These are phyloP conservation scores for Xyrichtys novacula DNA, from an alignment of 2,797 vertebrate species.

Conservation along the genomic window DNA sequence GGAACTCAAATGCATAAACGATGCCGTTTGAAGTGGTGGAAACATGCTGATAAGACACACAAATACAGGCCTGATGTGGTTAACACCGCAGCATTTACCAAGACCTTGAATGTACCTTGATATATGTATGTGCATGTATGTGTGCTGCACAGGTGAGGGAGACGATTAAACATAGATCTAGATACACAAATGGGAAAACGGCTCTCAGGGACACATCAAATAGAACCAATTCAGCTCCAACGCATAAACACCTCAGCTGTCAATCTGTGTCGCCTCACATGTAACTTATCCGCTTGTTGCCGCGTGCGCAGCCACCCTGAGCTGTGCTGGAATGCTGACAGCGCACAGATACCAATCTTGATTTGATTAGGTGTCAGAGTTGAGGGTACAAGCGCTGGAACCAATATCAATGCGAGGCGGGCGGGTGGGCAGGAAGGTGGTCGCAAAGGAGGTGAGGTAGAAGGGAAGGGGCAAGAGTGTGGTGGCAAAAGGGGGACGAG, in stretches of 20 bases:
- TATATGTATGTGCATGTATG: slow-evolving; percentile 22
- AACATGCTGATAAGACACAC: slow-evolving; percentile 55
- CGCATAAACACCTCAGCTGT: slow-evolving; percentile 77
- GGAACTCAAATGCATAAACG: slow-evolving; percentile 46
- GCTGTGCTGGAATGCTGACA: slow-evolving; percentile 81
- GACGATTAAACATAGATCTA: slow-evolving; percentile 41
- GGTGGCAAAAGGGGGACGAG: slow-evolving; percentile 43
- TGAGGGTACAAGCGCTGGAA: slow-evolving; percentile 76
- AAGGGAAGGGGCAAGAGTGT: slow-evolving; percentile 70
- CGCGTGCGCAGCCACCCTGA: slow-evolving; percentile 48
- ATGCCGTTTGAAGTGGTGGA: slow-evolving; percentile 41
- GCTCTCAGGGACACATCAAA: slow-evolving; percentile 58
- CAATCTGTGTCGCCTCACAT: slow-evolving; percentile 71
- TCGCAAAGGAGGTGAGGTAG: slow-evolving; percentile 72
- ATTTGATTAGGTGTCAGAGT: slow-evolving; percentile 90
- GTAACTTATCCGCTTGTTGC: slow-evolving; percentile 80
- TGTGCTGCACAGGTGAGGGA: slow-evolving; percentile 26
- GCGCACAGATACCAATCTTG: slow-evolving; percentile 86
- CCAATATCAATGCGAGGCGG: slow-evolving; percentile 49
- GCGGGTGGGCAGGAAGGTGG: slow-evolving; percentile 64
- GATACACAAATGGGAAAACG: slow-evolving; percentile 42
- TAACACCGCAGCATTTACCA: slow-evolving; percentile 44
- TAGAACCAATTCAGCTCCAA: slow-evolving; percentile 64
- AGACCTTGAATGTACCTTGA: slow-evolving; percentile 19
- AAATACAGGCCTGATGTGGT: slow-evolving; percentile 61